Evolutionary conservation across 2,888 invertebrate species (phyloP).

Genomic region (Himalopsyche japonica): DNA sequence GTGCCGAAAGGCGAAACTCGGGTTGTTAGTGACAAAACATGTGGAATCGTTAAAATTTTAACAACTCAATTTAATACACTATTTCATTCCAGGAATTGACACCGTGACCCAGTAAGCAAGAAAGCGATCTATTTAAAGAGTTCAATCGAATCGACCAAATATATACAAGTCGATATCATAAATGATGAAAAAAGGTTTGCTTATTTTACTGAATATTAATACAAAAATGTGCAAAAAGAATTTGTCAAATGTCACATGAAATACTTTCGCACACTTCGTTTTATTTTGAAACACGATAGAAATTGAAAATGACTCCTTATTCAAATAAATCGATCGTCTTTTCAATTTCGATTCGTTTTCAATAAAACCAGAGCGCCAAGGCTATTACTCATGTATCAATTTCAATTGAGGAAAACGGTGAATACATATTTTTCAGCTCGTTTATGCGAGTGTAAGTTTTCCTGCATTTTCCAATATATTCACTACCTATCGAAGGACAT

Average conservation of each 20-base stretch:
- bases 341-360: constrained; percentile 9
- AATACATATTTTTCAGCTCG: constrained; percentile 7
- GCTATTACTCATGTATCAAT: constrained; percentile 24
- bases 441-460: constrained; percentile 16
- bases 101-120: too few relatives aligned
- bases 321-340: neutral
- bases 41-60: too few relatives aligned
- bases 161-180: too few relatives aligned
- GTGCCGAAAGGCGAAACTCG: too few relatives aligned
- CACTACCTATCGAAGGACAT: neutral
- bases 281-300: neutral
- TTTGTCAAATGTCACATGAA: neutral
- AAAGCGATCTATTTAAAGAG: too few relatives aligned
- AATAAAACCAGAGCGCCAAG: neutral
- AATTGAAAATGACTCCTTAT: neutral
- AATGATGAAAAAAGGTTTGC: too few relatives aligned
- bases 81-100: too few relatives aligned
- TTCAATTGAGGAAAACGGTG: constrained; percentile 5
- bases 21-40: too few relatives aligned
- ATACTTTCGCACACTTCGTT: neutral
- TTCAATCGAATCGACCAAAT: too few relatives aligned
- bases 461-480: neutral
- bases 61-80: too few relatives aligned
- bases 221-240: neutral
- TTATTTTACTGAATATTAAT: too few relatives aligned